These are phyloP conservation scores for Chaenodraco wilsoni DNA, from an alignment of 2,797 vertebrate species.

Conservation along the genomic window DNA sequence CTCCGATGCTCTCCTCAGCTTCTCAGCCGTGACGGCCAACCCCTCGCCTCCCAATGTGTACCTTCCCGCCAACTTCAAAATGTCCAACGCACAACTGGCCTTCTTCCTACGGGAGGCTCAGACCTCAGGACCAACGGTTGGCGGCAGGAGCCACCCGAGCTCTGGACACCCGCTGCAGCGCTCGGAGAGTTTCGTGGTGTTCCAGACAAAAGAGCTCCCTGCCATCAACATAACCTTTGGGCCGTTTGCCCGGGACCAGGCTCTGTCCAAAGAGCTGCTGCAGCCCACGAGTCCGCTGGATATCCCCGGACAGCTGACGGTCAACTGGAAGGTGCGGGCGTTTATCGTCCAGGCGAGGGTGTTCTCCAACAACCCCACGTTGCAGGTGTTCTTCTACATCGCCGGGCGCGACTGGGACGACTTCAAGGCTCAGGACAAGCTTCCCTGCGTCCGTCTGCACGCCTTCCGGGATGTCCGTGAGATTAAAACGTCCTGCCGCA, in stretches of 20 bases:
- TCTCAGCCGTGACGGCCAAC: slow-evolving; percentile 74
- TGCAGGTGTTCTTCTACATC: slow-evolving; percentile 97
- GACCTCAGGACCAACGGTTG: slow-evolving; percentile 60
- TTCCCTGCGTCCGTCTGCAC: slow-evolving; percentile 94
- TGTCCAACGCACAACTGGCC: slow-evolving; percentile 94
- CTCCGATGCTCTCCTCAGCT: slow-evolving; percentile 82
- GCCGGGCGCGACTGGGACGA: slow-evolving; percentile 97
- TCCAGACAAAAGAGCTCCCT: slow-evolving; percentile 96
- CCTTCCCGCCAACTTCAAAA: slow-evolving; percentile 93
- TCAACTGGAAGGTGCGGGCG: slow-evolving; percentile 98
- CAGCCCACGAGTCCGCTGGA: slow-evolving; percentile 94
- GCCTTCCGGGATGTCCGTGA: slow-evolving; percentile 93
- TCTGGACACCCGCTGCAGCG: slow-evolving; percentile 87
- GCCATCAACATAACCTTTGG: slow-evolving; percentile 94
- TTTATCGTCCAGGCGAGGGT: slow-evolving; percentile 94
- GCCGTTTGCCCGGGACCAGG: slow-evolving; percentile 90
- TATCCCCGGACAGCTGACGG: slow-evolving; percentile 91
- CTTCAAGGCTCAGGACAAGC: slow-evolving; percentile 89
- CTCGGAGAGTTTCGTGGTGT: slow-evolving; percentile 95
- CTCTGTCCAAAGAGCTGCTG: slow-evolving; percentile 92
- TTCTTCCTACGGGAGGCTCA: slow-evolving; percentile 93
- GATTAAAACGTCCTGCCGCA: slow-evolving; percentile 92
- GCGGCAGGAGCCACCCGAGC: slow-evolving; percentile 47
- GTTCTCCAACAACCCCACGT: slow-evolving; percentile 89
- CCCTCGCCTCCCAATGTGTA: slow-evolving; percentile 79